Evolutionary conservation across 1,140 invertebrate genomes (phyloP).

Genomic region (Drosophila navojoa): DNA sequence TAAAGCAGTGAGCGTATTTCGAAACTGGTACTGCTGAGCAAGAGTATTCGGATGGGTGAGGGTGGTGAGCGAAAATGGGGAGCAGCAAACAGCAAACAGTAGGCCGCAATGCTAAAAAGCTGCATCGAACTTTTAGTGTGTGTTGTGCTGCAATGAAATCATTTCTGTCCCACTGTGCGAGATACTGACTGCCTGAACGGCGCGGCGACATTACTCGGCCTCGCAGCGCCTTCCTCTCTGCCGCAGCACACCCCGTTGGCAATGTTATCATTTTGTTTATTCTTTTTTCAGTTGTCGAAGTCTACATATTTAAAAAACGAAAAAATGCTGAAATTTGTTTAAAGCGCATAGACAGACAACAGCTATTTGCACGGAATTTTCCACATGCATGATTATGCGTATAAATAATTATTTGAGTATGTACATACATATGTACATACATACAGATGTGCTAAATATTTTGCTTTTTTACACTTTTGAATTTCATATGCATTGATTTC

Average conservation of each 20-base stretch:
- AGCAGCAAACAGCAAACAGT: slow-evolving; percentile 45
- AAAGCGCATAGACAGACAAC: slow-evolving; percentile 51
- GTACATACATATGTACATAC: not conserved
- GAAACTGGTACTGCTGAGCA: slow-evolving; percentile 51
- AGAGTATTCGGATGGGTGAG: slow-evolving; percentile 13
- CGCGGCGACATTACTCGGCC: slow-evolving; percentile 51
- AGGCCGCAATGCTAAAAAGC: not conserved
- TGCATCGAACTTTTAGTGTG: slow-evolving; percentile 1
- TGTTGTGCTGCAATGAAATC: slow-evolving; percentile 2
- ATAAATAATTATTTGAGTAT: slow-evolving; percentile 2
- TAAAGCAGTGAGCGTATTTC: slow-evolving; percentile 59
- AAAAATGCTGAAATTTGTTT: slow-evolving; percentile 70
- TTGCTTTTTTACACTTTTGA: slow-evolving; percentile 36
- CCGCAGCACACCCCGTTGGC: slow-evolving; percentile 21
- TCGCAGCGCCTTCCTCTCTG: slow-evolving; percentile 28
- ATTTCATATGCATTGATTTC: slow-evolving; percentile 9
- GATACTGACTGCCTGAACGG: slow-evolving; percentile 38
- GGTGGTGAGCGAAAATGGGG: slow-evolving; percentile 7
- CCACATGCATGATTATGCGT: not conserved
- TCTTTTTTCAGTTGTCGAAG: slow-evolving; percentile 40
- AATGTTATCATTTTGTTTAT: slow-evolving; percentile 53
- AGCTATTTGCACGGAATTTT: not conserved
- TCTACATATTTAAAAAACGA: slow-evolving; percentile 70
- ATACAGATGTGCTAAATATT: not conserved
- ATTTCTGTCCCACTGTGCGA: slow-evolving; percentile 42